phyloP scores from a whole-genome alignment of 2,113 vertebrate genomes.

The Rhinogobius similis region DNA sequence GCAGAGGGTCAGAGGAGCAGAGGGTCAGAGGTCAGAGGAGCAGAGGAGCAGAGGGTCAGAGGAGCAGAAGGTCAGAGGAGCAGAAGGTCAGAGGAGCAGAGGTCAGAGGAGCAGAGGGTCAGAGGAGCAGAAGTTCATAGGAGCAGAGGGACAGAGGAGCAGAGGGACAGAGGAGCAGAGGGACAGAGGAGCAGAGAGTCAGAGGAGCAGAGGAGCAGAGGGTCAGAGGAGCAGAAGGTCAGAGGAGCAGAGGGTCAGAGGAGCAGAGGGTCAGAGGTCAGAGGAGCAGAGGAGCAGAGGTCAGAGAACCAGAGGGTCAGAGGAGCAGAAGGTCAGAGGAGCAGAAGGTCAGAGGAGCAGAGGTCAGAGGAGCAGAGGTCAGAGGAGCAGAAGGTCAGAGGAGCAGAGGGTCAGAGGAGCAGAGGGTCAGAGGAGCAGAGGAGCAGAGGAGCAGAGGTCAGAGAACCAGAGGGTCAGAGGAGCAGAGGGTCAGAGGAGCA shows the following conservation, averaged over 20 bases:
- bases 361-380: background rate
- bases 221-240: background rate
- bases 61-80: background rate
- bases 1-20: no score
- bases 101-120: background rate
- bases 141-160: background rate
- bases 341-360: background rate
- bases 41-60: background rate
- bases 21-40: background rate
- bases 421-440: background rate
- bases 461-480: background rate
- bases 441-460: background rate
- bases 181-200: background rate
- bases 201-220: no score
- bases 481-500: background rate
- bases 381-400: background rate
- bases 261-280: background rate
- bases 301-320: no score
- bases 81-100: background rate
- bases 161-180: no score
- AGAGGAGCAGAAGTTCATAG: background rate
- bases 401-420: background rate
- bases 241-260: background rate
- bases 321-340: background rate
- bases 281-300: background rate